phyloP scores from a whole-genome alignment of 2,797 vertebrate species.

The Myiotriccus ornatus region DNA sequence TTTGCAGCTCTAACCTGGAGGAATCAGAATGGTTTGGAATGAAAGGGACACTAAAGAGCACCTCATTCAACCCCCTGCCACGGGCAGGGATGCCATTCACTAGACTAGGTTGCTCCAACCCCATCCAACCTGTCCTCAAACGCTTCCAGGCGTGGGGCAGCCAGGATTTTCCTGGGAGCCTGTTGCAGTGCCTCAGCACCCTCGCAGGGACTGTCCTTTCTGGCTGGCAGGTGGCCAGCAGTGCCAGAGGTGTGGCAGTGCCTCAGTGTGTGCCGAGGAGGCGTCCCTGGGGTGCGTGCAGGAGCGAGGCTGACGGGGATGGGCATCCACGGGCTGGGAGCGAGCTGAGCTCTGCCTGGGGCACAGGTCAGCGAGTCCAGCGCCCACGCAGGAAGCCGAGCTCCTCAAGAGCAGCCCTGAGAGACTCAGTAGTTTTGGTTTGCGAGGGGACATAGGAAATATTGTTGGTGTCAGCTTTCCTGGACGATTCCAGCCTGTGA shows the following conservation, averaged over 20 bases:
- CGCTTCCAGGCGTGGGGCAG: neutral
- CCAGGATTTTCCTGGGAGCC: accelerated
- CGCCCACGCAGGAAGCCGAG: neutral
- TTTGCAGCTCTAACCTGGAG: neutral
- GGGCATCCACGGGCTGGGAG: neutral
- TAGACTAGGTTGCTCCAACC: neutral
- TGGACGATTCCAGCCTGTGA: neutral
- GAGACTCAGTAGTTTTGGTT: conserved; percentile 52
- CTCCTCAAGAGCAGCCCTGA: neutral
- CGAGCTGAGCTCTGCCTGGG: neutral
- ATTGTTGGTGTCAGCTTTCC: conserved; percentile 54
- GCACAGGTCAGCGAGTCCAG: neutral
- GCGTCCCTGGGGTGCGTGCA: neutral
- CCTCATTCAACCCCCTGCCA: neutral
- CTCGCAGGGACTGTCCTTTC: neutral
- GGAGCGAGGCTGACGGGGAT: neutral
- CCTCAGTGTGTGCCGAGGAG: neutral
- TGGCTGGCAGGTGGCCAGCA: neutral
- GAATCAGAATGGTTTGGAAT: too few species aligned
- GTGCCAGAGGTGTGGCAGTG: neutral
- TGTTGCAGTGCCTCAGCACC: neutral
- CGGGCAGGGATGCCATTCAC: neutral
- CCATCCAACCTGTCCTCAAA: accelerated
- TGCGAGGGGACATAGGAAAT: conserved; percentile 28
- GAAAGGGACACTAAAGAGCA: neutral